Conservation (phyloP, 2,113 vertebrate species). For the Eidolon helvum region DNA sequence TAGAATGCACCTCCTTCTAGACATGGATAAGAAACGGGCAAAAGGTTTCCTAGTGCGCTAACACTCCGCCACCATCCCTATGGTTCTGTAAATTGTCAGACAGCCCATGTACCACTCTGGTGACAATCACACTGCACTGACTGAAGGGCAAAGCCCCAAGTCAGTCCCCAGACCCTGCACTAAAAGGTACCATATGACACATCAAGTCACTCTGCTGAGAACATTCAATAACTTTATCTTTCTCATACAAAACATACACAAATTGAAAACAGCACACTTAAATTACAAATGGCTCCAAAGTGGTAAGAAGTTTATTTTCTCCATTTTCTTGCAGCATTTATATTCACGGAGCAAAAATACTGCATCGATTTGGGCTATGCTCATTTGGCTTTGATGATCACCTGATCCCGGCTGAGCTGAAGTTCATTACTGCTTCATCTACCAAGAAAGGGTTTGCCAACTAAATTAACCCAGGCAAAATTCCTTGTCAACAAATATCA, state of each 20-base stretch:
- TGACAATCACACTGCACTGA: rapidly evolving
- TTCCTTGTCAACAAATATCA: background rate
- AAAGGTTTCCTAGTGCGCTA: no score
- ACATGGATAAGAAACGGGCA: background rate
- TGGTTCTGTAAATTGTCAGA: background rate
- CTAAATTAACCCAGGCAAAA: background rate
- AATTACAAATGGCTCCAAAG: background rate
- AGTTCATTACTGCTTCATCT: background rate
- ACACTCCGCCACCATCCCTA: background rate
- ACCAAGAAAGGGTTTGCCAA: background rate
- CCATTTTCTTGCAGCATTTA: background rate
- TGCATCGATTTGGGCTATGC: background rate
- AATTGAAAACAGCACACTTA: background rate
- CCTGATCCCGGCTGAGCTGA: background rate
- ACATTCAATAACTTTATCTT: background rate
- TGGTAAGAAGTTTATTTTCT: background rate
- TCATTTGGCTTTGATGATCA: background rate
- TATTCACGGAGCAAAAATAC: background rate
- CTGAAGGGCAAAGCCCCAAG: rapidly evolving
- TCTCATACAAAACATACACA: background rate
- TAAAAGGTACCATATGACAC: background rate
- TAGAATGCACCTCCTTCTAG: background rate
- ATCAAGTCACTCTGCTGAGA: background rate
- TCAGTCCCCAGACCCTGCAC: background rate
- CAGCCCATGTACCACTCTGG: background rate